Base-by-base conservation (phyloP, 92 coral and sea anemone genomes). In the Siderastrea radians region DNA sequence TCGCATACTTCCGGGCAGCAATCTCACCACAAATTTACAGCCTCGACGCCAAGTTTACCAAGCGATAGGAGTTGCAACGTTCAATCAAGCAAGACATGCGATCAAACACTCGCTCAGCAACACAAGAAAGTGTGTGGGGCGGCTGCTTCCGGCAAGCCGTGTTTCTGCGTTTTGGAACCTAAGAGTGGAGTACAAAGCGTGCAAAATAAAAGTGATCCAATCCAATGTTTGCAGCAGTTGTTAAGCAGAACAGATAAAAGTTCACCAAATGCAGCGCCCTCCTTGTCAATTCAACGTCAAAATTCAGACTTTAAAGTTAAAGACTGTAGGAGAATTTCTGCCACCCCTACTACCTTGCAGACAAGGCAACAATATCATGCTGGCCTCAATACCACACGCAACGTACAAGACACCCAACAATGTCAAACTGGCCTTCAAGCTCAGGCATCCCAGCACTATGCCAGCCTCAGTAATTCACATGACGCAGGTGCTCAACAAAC, bases 121-220 rank as follows among this genome's bases (percentile, higher is more conserved):
- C 80, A 84, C 73, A 74, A 84, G 63, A 73, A 52, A 50, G 81
- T 74, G 55, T 84, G 87, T 43, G 87, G 87, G 2, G 87, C 87
- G 7, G 87, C 81, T 38, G 73, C 87, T 50, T 19, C 72, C 16
- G 87, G 87, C 19, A 53, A 73, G 80, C 87, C 63, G 64, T 84
- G 87, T 43, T 84, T 72, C 74, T 84, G 87, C 15, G 19, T 70
- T 57, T 55, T 82, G 67, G 58, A 16, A 44, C 51, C 55, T 60
- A 81, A 57, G 43, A 45, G 74, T 17, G 43, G 57, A 45, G 12
- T 43, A 57, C 68, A 70, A 59, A 17, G 17, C 9, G 44, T 12
- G 6, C 43, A 82, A 57, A 43, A 15, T 60, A 7, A 54, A 62
- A 73, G 1, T 14, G 49, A 47, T 83, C 85, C 87, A 70, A 48